Conservation (phyloP, 2,888 invertebrate species). For the Drosophila algonquin region DNA sequence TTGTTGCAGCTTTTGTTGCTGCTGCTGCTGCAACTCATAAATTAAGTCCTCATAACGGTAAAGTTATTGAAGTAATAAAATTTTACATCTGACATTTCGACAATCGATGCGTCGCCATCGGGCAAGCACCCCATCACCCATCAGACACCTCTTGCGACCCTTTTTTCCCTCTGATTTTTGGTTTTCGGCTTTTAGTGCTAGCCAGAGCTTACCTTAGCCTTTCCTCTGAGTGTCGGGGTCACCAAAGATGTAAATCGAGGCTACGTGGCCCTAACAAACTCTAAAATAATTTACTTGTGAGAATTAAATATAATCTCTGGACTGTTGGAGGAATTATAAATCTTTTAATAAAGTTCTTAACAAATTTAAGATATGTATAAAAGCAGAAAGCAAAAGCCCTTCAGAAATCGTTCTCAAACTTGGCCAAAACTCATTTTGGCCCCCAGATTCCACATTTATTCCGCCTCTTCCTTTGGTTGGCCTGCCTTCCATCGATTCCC, state of each 20-base stretch:
- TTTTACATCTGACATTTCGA: constrained; percentile 82
- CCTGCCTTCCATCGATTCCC: too few relatives aligned
- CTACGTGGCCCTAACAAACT: too few relatives aligned
- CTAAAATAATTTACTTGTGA: too few relatives aligned
- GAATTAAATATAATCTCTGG: not conserved
- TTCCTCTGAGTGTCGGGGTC: too few relatives aligned
- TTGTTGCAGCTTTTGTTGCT: constrained; percentile 48
- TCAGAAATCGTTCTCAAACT: not conserved
- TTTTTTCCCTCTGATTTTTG: not conserved
- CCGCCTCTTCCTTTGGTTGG: not conserved
- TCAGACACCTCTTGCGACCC: not conserved
- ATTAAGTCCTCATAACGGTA: constrained; percentile 84
- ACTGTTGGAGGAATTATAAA: not conserved
- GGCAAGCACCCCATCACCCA: constrained; percentile 8
- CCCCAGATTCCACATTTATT: not conserved
- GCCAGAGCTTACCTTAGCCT: too few relatives aligned
- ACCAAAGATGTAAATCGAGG: too few relatives aligned
- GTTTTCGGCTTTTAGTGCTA: too few relatives aligned
- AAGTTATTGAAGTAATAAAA: constrained; percentile 82
- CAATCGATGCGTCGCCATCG: constrained; percentile 80
- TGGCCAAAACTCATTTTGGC: not conserved
- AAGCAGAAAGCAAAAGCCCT: not conserved
- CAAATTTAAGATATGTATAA: not conserved
- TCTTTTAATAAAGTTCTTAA: not conserved
- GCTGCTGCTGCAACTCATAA: constrained; percentile 77